Conservation (phyloP, 1,140 invertebrate genomes). For the Trinorchestia longiramus region DNA sequence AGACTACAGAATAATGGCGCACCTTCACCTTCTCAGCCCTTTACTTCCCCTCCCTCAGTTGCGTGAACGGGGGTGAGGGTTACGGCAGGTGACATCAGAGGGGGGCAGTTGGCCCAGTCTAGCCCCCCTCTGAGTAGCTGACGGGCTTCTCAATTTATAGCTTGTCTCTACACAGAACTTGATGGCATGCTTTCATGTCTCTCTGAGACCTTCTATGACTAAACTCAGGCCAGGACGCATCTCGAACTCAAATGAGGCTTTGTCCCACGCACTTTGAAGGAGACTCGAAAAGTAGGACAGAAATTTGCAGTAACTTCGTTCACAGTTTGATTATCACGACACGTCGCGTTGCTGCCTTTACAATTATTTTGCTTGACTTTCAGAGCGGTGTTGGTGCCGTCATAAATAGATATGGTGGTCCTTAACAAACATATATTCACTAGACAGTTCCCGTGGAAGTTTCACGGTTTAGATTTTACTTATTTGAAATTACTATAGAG, state of each 20-base stretch:
- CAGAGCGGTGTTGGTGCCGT: too few relatives aligned
- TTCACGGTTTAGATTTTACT: too few relatives aligned
- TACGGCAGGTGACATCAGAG: neutral
- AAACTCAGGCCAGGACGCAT: too few relatives aligned
- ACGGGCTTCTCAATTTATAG: conserved; percentile 6
- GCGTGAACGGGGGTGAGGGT: neutral
- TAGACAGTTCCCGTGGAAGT: too few relatives aligned
- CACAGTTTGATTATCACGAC: neutral
- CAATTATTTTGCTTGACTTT: too few relatives aligned
- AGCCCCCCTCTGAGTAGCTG: neutral
- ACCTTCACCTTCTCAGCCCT: too few relatives aligned
- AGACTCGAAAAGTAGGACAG: neutral
- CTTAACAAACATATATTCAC: too few relatives aligned
- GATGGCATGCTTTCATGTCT: neutral
- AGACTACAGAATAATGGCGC: too few relatives aligned
- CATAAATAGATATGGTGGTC: too few relatives aligned
- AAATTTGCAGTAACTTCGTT: neutral
- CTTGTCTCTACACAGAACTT: neutral
- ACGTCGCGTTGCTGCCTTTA: too few relatives aligned
- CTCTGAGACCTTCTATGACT: neutral
- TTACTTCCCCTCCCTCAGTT: neutral
- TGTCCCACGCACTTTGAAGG: neutral
- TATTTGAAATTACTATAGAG: too few relatives aligned
- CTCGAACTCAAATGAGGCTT: neutral
- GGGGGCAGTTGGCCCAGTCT: neutral